These are phyloP conservation scores for Heterodera schachtii DNA, from an alignment of 1,140 invertebrate species.

Conservation along the genomic window DNA sequence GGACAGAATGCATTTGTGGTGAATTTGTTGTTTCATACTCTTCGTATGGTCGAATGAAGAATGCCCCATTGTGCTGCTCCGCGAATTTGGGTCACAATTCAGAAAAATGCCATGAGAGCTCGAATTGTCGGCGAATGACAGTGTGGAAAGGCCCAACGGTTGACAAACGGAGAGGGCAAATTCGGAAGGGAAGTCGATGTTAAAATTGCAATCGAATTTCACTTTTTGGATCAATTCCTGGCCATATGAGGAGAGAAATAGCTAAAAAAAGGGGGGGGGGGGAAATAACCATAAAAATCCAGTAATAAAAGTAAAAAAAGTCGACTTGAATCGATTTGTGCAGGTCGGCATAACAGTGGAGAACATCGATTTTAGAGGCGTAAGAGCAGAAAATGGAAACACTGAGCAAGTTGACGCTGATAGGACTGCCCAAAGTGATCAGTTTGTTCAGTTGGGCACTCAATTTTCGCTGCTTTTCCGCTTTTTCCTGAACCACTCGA, in stretches of 20 bases:
- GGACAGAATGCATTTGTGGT: not conserved
- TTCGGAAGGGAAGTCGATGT: conserved; percentile 30
- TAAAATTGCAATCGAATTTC: conserved; percentile 35
- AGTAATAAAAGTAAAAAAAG: conserved; percentile 18
- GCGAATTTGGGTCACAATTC: conserved; percentile 13
- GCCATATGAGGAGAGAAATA: conserved; percentile 33
- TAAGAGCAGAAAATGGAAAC: conserved; percentile 63
- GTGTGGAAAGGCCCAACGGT: conserved; percentile 14
- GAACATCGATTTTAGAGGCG: conserved; percentile 61
- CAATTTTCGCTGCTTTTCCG: conserved; percentile 39
- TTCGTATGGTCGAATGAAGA: not conserved
- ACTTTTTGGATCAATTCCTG: conserved; percentile 25
- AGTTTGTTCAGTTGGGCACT: conserved; percentile 39
- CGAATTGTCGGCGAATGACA: not conserved
- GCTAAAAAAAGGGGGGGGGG: not conserved
- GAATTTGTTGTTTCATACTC: not conserved
- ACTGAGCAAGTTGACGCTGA: conserved; percentile 49
- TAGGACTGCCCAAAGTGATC: conserved; percentile 42
- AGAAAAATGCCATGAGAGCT: conserved; percentile 6
- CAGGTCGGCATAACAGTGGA: conserved; percentile 50
- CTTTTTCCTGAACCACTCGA: conserved; percentile 42
- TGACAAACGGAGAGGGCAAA: conserved; percentile 20
- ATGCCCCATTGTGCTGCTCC: not conserved
- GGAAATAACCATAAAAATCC: not conserved
- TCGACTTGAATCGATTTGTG: conserved; percentile 36